Percentiles rank a stretch among this genome's conserved stretches.
Conservation (phyloP, 1,140 invertebrate species). For the Panulirus ornatus region DNA sequence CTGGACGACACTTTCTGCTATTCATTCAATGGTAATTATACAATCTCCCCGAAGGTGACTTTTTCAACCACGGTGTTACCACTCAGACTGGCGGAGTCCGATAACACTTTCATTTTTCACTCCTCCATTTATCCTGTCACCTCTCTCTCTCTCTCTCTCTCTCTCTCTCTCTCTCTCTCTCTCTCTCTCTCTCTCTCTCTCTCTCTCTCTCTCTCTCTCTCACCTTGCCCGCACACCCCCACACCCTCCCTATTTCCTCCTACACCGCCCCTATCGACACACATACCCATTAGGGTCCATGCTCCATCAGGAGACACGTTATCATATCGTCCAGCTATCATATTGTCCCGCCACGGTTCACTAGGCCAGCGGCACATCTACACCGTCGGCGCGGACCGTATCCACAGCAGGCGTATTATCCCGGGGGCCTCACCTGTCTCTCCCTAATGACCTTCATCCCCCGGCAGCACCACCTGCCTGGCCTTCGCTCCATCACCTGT, state of each 20-base stretch:
- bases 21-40: too few relatives aligned
- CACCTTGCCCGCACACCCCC: neutral
- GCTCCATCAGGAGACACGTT: too few relatives aligned
- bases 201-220: neutral
- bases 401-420: neutral
- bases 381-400: too few relatives aligned
- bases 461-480: conserved; percentile 1
- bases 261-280: too few relatives aligned
- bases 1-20: too few relatives aligned
- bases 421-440: neutral
- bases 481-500: neutral
- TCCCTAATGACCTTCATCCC: conserved; percentile 2
- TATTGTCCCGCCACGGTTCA: too few relatives aligned
- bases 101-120: neutral
- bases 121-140: neutral
- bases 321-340: too few relatives aligned
- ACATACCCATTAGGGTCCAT: too few relatives aligned
- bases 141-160: neutral
- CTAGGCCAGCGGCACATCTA: too few relatives aligned
- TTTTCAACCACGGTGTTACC: too few relatives aligned
- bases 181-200: neutral
- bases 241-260: neutral
- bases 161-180: neutral
- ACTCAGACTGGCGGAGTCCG: too few relatives aligned
- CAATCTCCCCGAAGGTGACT: too few relatives aligned